Conservation (phyloP, 1,140 invertebrate genomes). For the Platyscapa corneri region DNA sequence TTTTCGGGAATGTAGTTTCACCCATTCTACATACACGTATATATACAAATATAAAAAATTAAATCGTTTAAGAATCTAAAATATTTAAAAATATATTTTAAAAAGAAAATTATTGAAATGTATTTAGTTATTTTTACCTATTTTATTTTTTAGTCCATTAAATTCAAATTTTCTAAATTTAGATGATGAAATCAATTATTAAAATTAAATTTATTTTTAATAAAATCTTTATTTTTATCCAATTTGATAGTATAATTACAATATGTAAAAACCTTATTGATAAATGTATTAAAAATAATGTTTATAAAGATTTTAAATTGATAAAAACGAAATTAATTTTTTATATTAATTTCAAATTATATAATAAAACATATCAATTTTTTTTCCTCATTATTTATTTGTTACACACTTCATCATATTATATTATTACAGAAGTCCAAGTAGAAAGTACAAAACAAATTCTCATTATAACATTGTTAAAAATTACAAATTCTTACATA, state of each 20-base stretch:
- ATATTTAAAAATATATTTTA: too few relatives aligned
- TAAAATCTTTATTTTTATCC: neutral
- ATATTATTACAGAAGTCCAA: neutral
- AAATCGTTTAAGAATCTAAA: too few relatives aligned
- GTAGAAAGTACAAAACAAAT: slow-evolving; percentile 27
- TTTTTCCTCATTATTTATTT: neutral
- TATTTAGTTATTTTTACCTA: neutral
- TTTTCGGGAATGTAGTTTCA: too few relatives aligned
- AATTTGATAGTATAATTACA: slow-evolving; percentile 22
- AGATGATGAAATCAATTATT: too few relatives aligned
- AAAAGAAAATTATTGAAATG: too few relatives aligned
- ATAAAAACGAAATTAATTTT: neutral
- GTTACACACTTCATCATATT: neutral
- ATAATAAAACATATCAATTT: neutral
- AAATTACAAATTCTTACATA: slow-evolving; percentile 8
- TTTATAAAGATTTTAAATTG: neutral
- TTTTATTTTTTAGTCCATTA: neutral
- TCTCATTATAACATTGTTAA: neutral
- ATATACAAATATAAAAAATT: too few relatives aligned
- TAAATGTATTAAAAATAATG: neutral
- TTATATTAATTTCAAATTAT: neutral
- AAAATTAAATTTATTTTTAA: too few relatives aligned
- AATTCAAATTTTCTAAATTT: neutral
- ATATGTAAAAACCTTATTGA: neutral
- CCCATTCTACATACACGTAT: too few relatives aligned